Base-by-base conservation (phyloP, 2,888 invertebrate genomes). In the Cerastis rubricosa region DNA sequence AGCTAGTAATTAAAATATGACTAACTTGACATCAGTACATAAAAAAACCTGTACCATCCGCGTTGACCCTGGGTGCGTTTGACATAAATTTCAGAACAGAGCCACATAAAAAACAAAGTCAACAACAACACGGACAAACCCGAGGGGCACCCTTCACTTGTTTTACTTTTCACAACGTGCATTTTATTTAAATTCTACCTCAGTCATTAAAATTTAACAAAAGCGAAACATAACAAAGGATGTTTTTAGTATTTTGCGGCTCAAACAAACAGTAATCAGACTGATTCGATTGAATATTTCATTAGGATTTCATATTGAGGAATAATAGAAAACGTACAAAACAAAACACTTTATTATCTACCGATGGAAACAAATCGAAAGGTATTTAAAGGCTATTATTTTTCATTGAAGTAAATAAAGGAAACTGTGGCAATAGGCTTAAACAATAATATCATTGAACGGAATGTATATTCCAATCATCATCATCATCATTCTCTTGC, bases 81-180 rank as follows among this genome's bases (percentile, higher is more conserved):
- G 80, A 69, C 80, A 69, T 71, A 54, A 71, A 80, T 81, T 81
- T 29, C n/a, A 72, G 54, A 72, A 80, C 22, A 61, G 22, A 43
- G 49, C 25, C 67, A 63, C 45, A 57, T 83, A 66, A 73, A 78
- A 80, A 61, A 61, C 3, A 43, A 83, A 78, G 61, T 78, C 66
- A 68, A 79, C 84, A 67, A 51, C 61, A 47, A 29, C 59, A n/a
- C 19, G 51, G 25, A 57, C 51, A 71, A 57, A 78, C 43, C 47
- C 25, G 54, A 71, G 51, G 17, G 51, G 64, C 71, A 25, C 47
- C 54, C 59, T 74, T 81, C 51, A 70, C 29, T 73, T 67, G 63
- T 73, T 73, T 84, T 40, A 84, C 22, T 64, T 67, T 80, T 74
- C 45, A 19, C 61, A 49, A 70, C 47, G 80, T 81, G 81, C 45